Base-by-base conservation (phyloP, 2,888 invertebrate species). In the Sesia apiformis region DNA sequence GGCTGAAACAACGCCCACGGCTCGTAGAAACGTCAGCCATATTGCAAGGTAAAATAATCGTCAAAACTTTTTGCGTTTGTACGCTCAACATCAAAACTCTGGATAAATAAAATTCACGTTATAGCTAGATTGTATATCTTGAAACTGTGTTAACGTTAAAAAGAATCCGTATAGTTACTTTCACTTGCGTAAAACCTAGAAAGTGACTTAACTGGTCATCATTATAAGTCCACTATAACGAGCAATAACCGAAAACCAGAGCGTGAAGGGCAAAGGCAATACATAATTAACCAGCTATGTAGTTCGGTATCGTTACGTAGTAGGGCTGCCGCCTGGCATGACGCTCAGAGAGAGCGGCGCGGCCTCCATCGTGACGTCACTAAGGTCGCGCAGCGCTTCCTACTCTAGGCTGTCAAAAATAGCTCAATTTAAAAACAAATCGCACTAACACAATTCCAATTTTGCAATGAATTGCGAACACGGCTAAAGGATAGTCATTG, bases 381-480 rank as follows among this genome's bases (percentile, higher is more conserved):
- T 64, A 72, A 82, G 82, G 84, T 80, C 82, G 76, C 58, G 53
- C 56, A 50, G 58, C 71, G 75, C 78, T 83, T 82, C 81, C 82
- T 79, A 77, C 72, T 56, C 52, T 54, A 57, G 67, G 69, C 69
- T 69, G 72, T 70, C 71, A 69, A 67, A 65, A 56, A 57, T 60
- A 55, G 56, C 56, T 58, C 59, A 54, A 23, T 23, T 23, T 23
- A 23, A 2, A 57, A 62, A 54, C 46, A 46, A 46, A 46, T 8
- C 8, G 46, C 23, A 23, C 23, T 23, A 46, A 50, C 50, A 50
- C 49, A 54, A 50, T 40, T 49, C 6, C 50, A 53, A 56, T 53
- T 38, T 43, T 46, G 7, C 23, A 52, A 52, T 41, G 49, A 46
- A 52, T 8, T 41, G 23, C n/a, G 23, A 52, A 52, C 23, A n/a